Evolutionary conservation across 2,113 vertebrate genomes (phyloP).

Genomic region (Aix galericulata): DNA sequence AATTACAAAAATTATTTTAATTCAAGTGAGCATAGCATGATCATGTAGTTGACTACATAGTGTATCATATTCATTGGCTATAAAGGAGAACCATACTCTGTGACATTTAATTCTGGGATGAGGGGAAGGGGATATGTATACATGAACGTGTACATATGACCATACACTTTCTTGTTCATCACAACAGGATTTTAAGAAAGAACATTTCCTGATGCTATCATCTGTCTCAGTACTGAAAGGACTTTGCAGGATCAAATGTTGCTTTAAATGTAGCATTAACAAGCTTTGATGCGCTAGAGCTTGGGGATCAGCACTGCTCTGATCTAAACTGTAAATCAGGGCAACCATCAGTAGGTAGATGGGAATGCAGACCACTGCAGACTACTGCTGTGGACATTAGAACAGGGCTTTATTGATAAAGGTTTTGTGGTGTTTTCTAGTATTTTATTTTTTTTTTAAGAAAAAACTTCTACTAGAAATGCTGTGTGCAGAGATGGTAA

Average conservation of each 20-base stretch:
- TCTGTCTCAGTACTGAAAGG: slow-evolving; percentile 22
- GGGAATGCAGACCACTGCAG: background rate
- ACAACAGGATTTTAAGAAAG: slow-evolving; percentile 21
- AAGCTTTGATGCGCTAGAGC: background rate
- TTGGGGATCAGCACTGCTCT: slow-evolving; percentile 5
- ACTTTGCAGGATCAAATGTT: background rate
- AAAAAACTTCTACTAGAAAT: background rate
- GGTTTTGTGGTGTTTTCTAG: background rate
- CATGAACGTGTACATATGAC: background rate
- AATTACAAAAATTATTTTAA: background rate
- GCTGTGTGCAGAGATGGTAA: slow-evolving; percentile 30
- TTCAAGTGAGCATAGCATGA: background rate
- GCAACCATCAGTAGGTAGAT: background rate
- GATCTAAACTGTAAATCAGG: background rate
- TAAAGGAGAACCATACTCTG: background rate
- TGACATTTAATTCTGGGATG: background rate
- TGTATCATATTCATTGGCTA: background rate
- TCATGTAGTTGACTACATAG: background rate
- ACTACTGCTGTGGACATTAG: background rate
- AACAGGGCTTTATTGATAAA: background rate
- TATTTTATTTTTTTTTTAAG: background rate
- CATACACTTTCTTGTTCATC: background rate
- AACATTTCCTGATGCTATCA: background rate
- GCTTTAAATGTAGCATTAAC: background rate
- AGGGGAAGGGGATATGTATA: background rate